These are phyloP conservation scores for Apamea sordens DNA, from an alignment of 2,888 invertebrate genomes.

Conservation along the genomic window DNA sequence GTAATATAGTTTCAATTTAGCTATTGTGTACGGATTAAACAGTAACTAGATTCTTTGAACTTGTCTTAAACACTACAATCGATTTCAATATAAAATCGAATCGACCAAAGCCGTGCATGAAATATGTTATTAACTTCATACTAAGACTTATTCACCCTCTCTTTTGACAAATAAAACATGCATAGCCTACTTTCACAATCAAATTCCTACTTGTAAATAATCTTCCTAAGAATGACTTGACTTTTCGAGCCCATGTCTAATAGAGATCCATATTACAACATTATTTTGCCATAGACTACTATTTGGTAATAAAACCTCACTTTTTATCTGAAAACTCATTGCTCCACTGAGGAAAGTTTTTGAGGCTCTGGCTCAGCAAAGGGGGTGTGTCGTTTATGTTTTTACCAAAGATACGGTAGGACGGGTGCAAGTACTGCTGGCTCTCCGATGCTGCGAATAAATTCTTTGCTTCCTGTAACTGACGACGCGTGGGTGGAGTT, in stretches of 20 bases:
- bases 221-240: constrained; percentile 4
- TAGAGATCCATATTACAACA: not conserved
- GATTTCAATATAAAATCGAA: constrained; percentile 2
- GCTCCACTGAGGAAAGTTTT: constrained; percentile 71
- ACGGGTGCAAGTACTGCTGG: constrained; percentile 69
- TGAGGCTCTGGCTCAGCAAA: constrained; percentile 67
- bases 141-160: not conserved
- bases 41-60: not conserved
- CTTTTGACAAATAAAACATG: not conserved
- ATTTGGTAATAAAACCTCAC: constrained; percentile 22
- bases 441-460: constrained; percentile 76
- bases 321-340: constrained; percentile 44
- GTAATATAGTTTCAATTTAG: constrained; percentile 3
- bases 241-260: constrained; percentile 29
- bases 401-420: constrained; percentile 72
- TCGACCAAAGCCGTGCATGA: not conserved
- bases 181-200: constrained; percentile 1
- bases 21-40: not conserved
- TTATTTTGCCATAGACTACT: constrained; percentile 8
- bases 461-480: constrained; percentile 73
- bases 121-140: not conserved
- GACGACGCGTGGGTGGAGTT: constrained; percentile 67
- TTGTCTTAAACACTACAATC: not conserved
- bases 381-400: constrained; percentile 67
- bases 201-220: constrained; percentile 17